Evolutionary conservation across 1,140 invertebrate species (phyloP), one percentile per base, ranked within the genome.

Genomic region (Ridgeia piscesae): DNA sequence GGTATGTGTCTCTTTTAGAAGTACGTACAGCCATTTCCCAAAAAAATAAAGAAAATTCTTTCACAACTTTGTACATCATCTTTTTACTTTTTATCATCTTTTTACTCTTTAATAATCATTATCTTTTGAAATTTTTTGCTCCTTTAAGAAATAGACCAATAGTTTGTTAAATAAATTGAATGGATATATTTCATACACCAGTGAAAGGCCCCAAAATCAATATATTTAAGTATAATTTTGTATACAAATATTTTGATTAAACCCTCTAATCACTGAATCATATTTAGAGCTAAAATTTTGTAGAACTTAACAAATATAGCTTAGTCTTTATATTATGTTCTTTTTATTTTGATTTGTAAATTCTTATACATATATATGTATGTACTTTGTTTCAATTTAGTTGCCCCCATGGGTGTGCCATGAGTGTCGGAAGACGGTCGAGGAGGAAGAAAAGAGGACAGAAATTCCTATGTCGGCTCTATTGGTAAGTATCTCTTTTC

Each of bases 331-430:
- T n/a, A n/a, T n/a, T n/a, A n/a, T 6, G 33, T 42, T 50, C 21
- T 42, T 48, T 58, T 35, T 35, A 48, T 92, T 89, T 34, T 50
- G 35, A 92, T 92, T 8, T 42, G 42, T 42, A 42, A 42, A 42
- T 42, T 11, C 42, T 11, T 11, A 34, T 92, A 31, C 4, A 50
- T 33, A 92, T 50, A n/a, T n/a, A n/a, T n/a, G n/a, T n/a, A n/a
- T 50, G 14, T 31, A 33, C 58, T 33, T 33, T 88, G n/a, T 92
- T n/a, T 17, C 1, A 21, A 31, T 77, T 27, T 89, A 88, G 91
- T 89, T 89, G 94, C 94, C 95, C 34, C 92, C 95, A 89, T 95
- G 95, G 94, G 95, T 95, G 27, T 95, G 95, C 93, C 94, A 94
- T 34, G 93, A 94, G 35, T 95, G 95, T 94, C 93, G 94, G 34